Evolutionary conservation across 92 coral and sea anemone genomes (phyloP).

Genomic region (Epizoanthus rinbou): DNA sequence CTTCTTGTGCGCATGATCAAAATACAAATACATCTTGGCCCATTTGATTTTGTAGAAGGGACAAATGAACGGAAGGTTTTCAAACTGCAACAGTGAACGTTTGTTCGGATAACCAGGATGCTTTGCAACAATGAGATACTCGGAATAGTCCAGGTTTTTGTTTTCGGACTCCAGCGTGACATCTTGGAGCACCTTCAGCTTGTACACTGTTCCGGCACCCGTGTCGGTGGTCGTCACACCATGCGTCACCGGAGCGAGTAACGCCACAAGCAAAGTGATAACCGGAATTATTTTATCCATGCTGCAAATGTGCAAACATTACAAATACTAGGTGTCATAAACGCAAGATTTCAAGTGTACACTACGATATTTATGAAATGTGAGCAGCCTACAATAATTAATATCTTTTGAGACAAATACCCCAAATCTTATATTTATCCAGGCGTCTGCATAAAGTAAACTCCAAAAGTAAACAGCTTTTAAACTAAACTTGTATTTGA

Average conservation of each 20-base stretch:
- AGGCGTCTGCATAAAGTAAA: no score
- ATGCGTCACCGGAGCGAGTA: slow-evolving; percentile 30
- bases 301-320: background rate
- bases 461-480: no score
- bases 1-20: slow-evolving; percentile 53
- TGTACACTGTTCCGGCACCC: slow-evolving; percentile 30
- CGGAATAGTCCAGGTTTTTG: slow-evolving; percentile 34
- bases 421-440: no score
- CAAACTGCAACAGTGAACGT: slow-evolving; percentile 51
- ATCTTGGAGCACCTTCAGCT: slow-evolving; percentile 41
- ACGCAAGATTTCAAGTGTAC: background rate
- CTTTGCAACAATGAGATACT: slow-evolving; percentile 45
- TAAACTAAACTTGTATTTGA: no score
- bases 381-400: no score
- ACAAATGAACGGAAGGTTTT: slow-evolving; percentile 10
- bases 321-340: background rate
- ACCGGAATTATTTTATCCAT: slow-evolving; percentile 2
- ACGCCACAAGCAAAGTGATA: background rate
- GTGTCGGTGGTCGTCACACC: slow-evolving; percentile 3
- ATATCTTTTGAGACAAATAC: background rate
- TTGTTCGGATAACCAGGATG: slow-evolving; percentile 55
- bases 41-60: slow-evolving; percentile 23
- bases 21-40: slow-evolving; percentile 49
- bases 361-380: background rate
- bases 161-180: slow-evolving; percentile 46